These are phyloP conservation scores for Elmis aenea DNA, from an alignment of 2,888 invertebrate species.

Conservation along the genomic window DNA sequence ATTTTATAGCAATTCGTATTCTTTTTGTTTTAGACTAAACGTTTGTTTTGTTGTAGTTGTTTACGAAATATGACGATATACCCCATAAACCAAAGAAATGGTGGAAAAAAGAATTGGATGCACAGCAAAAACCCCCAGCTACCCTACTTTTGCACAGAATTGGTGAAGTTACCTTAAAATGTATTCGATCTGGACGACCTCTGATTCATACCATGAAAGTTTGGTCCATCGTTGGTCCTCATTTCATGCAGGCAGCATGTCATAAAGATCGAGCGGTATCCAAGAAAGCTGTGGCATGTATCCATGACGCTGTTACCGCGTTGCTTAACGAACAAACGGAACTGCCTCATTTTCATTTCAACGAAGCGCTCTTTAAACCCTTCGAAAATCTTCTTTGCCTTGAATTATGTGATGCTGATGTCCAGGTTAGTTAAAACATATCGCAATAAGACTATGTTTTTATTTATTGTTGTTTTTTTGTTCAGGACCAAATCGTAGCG, in stretches of 20 bases:
- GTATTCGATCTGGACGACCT: slow-evolving; percentile 80
- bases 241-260: slow-evolving; percentile 93
- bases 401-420: slow-evolving; percentile 89
- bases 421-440: slow-evolving; percentile 58
- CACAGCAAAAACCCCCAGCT: slow-evolving; percentile 48
- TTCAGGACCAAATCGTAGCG: slow-evolving; percentile 83
- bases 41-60: slow-evolving; percentile 38
- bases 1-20: no score
- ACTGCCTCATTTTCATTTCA: slow-evolving; percentile 90
- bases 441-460: background rate
- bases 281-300: slow-evolving; percentile 85
- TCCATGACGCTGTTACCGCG: slow-evolving; percentile 87
- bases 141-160: slow-evolving; percentile 72
- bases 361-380: slow-evolving; percentile 90
- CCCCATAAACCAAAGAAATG: slow-evolving; percentile 47
- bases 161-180: slow-evolving; percentile 83
- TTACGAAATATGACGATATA: slow-evolving; percentile 44
- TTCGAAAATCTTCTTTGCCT: slow-evolving; percentile 91
- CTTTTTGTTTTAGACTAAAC: no score
- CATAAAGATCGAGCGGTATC: slow-evolving; percentile 85
- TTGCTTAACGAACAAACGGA: slow-evolving; percentile 83
- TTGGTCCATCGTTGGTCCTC: slow-evolving; percentile 90
- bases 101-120: slow-evolving; percentile 43
- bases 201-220: slow-evolving; percentile 86
- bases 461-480: slow-evolving; percentile 20